Evolutionary conservation across 1,140 invertebrate genomes (phyloP).

Genomic region (Pollicipes pollicipes): DNA sequence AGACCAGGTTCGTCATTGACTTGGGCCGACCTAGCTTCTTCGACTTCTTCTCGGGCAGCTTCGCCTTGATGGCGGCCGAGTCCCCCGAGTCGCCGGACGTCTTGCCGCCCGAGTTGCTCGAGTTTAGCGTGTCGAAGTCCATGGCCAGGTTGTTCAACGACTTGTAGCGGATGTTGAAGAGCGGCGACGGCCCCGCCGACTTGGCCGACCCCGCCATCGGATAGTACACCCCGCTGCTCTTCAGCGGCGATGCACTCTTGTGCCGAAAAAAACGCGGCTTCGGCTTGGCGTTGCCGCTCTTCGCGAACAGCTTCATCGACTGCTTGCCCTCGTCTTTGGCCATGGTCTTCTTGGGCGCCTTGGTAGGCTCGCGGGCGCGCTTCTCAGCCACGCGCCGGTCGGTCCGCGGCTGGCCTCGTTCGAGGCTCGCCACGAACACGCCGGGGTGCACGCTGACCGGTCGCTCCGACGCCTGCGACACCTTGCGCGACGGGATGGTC

Average conservation of each 20-base stretch:
- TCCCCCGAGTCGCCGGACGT: constrained; percentile 59
- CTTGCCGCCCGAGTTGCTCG: constrained; percentile 66
- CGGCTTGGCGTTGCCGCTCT: constrained; percentile 15
- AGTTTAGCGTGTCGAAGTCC: constrained; percentile 65
- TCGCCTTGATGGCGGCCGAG: constrained; percentile 29
- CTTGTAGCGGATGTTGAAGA: constrained; percentile 66
- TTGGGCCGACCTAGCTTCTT: constrained; percentile 36
- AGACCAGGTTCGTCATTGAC: constrained; percentile 68
- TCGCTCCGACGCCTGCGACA: not conserved
- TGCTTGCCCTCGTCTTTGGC: constrained; percentile 10
- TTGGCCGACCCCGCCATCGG: not conserved
- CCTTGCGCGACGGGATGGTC: constrained; percentile 58
- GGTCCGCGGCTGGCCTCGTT: not conserved
- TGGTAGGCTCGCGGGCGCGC: constrained; percentile 2
- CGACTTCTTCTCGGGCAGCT: constrained; percentile 56
- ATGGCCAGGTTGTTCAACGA: constrained; percentile 59
- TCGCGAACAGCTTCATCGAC: constrained; percentile 16
- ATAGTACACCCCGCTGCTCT: constrained; percentile 25
- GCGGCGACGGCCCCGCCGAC: constrained; percentile 41
- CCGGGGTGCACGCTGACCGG: not conserved
- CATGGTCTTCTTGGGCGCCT: constrained; percentile 8
- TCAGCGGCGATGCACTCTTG: constrained; percentile 51
- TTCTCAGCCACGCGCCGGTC: constrained; percentile 1
- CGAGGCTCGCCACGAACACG: not conserved
- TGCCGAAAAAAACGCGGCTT: constrained; percentile 27